These are phyloP conservation scores for Lophius piscatorius DNA, from an alignment of 2,113 vertebrate genomes.

Conservation along the genomic window DNA sequence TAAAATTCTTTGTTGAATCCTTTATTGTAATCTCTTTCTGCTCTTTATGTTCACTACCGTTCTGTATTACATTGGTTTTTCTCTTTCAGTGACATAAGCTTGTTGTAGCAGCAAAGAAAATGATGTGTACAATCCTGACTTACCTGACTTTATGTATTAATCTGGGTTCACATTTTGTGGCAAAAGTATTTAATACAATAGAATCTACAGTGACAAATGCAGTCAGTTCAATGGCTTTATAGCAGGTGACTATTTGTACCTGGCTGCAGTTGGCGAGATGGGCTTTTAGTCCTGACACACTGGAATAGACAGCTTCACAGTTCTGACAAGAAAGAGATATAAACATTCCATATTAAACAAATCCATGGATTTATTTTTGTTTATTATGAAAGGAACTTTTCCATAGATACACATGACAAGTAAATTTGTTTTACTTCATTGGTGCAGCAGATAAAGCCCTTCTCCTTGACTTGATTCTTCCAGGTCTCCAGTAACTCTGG, in stretches of 20 bases:
- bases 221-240: not conserved
- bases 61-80: not conserved
- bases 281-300: conserved; percentile 96
- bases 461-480: conserved; percentile 96
- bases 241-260: conserved; percentile 75
- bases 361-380: not conserved
- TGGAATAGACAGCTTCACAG: conserved; percentile 97
- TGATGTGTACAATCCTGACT: not conserved
- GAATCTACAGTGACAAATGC: conserved; percentile 1
- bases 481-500: conserved; percentile 89
- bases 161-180: not conserved
- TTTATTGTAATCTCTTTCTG: not conserved
- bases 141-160: not conserved
- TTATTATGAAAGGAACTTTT: not conserved
- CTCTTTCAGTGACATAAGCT: not conserved
- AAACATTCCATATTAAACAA: conserved; percentile 7
- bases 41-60: not conserved
- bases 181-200: not conserved
- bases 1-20: not conserved
- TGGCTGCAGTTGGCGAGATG: conserved; percentile 97
- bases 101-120: not conserved
- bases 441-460: conserved; percentile 94
- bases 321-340: conserved; percentile 78
- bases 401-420: not conserved
- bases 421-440: conserved; percentile 85